A percentile compares a stretch with the other conserved stretches of the same genome.
Conservation (phyloP, 2,113 vertebrate genomes). For the Coryphaenoides rupestris region DNA sequence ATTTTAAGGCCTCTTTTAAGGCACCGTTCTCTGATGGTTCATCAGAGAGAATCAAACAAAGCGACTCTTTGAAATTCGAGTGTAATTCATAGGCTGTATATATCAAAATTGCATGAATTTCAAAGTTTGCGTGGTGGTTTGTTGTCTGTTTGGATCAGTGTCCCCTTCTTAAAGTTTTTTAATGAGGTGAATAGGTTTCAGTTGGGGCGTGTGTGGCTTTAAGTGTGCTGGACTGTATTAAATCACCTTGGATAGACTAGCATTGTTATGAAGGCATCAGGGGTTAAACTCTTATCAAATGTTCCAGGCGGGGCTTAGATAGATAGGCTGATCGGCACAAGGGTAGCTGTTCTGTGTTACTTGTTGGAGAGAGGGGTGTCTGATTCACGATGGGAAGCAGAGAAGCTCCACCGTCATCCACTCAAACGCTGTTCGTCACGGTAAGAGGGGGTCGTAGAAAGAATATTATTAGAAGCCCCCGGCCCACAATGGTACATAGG, state of each 20-base stretch:
- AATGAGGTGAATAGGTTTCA: slow-evolving; percentile 12
- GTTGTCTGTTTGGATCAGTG: slow-evolving; percentile 20
- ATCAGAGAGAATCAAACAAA: slow-evolving; percentile 44
- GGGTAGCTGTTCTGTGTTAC: slow-evolving; percentile 30
- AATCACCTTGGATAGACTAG: slow-evolving; percentile 38
- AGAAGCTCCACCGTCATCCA: slow-evolving; percentile 13
- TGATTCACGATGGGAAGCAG: slow-evolving; percentile 39
- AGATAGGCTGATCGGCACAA: slow-evolving; percentile 48
- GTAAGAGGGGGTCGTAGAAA: slow-evolving; percentile 23
- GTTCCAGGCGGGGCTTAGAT: slow-evolving; percentile 33
- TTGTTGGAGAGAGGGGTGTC: slow-evolving; percentile 38
- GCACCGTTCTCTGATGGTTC: slow-evolving; percentile 28
- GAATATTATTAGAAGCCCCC: not conserved
- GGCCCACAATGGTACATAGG: slow-evolving; percentile 23
- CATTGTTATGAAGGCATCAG: slow-evolving; percentile 36
- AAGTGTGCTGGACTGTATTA: slow-evolving; percentile 17
- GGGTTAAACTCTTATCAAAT: slow-evolving; percentile 18
- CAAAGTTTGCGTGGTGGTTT: slow-evolving; percentile 63
- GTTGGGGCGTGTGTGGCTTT: not conserved
- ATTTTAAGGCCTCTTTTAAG: slow-evolving; percentile 24
- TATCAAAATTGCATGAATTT: slow-evolving; percentile 73
- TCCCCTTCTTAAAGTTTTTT: slow-evolving; percentile 22
- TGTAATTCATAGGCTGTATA: slow-evolving; percentile 57
- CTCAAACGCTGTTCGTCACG: slow-evolving; percentile 8
- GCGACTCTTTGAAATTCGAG: slow-evolving; percentile 73